Evolutionary conservation across 2,888 invertebrate genomes (phyloP).

Genomic region (Macaria liturata): DNA sequence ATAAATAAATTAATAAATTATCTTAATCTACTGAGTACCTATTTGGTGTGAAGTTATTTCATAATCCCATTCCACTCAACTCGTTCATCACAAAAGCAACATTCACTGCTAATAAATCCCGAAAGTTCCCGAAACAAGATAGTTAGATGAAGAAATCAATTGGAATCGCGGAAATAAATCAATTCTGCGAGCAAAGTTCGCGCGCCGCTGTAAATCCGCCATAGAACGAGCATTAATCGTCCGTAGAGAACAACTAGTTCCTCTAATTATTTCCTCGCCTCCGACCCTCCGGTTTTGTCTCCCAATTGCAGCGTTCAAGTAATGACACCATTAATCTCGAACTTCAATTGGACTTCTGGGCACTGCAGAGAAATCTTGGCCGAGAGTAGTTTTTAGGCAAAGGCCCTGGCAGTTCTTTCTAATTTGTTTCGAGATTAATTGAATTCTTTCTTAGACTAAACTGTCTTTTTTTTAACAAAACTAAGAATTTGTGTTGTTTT

Average conservation of each 20-base stretch:
- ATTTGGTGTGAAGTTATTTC: too few species aligned
- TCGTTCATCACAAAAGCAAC: too few species aligned
- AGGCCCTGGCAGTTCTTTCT: neutral
- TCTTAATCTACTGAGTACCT: too few species aligned
- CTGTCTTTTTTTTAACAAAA: too few species aligned
- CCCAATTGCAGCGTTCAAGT: slow-evolving; percentile 54
- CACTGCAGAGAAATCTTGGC: slow-evolving; percentile 18
- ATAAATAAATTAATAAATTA: too few species aligned
- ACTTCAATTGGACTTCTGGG: slow-evolving; percentile 44
- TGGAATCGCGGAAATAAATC: slow-evolving; percentile 20
- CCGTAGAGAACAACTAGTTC: slow-evolving; percentile 64
- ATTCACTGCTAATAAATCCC: neutral
- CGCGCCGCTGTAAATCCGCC: slow-evolving; percentile 54
- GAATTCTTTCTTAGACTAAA: too few species aligned
- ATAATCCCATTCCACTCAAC: too few species aligned
- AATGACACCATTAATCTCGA: slow-evolving; percentile 54
- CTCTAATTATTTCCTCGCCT: slow-evolving; percentile 71
- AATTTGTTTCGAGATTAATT: too few species aligned
- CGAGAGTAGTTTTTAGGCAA: slow-evolving; percentile 13
- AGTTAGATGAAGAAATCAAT: slow-evolving; percentile 22
- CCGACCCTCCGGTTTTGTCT: slow-evolving; percentile 63
- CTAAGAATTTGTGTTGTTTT: too few species aligned
- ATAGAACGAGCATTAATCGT: slow-evolving; percentile 72
- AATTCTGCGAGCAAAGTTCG: slow-evolving; percentile 47
- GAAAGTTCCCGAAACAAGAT: slow-evolving; percentile 4